A percentile compares a stretch with the other conserved stretches of the same genome.
Conservation (phyloP, 2,888 invertebrate genomes). For the Phalera bucephala region DNA sequence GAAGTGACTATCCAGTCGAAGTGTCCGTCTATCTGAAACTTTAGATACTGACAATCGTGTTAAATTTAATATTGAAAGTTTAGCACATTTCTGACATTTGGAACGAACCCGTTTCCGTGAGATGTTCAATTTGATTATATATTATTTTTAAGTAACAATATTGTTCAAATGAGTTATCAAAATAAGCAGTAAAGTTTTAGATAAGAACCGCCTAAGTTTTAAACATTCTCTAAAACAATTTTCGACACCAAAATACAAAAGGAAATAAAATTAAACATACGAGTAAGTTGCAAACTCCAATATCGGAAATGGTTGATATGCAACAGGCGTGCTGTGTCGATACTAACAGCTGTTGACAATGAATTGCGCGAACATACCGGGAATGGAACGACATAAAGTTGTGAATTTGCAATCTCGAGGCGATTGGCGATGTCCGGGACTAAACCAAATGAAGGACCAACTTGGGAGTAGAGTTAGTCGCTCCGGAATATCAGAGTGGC, state of each 20-base stretch:
- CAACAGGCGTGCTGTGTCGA: slow-evolving; percentile 17
- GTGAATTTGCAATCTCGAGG: slow-evolving; percentile 37
- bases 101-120: background rate
- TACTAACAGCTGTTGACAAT: slow-evolving; percentile 17
- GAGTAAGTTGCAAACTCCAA: no score
- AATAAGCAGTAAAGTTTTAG: no score
- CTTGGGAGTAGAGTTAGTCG: slow-evolving; percentile 41
- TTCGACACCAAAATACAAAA: no score
- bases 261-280: no score
- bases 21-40: slow-evolving; percentile 32
- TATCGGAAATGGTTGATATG: no score
- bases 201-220: no score
- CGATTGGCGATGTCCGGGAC: slow-evolving; percentile 39
- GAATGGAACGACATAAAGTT: slow-evolving; percentile 22
- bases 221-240: no score
- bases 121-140: no score
- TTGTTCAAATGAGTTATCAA: no score
- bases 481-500: slow-evolving; percentile 19
- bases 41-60: slow-evolving; percentile 29
- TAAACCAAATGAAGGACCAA: slow-evolving; percentile 41
- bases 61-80: slow-evolving; percentile 32
- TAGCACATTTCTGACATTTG: background rate
- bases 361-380: slow-evolving; percentile 15
- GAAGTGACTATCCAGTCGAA: slow-evolving; percentile 31
- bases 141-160: no score